Evolutionary conservation across 2,888 invertebrate genomes (phyloP).

Genomic region (Helleia helle): DNA sequence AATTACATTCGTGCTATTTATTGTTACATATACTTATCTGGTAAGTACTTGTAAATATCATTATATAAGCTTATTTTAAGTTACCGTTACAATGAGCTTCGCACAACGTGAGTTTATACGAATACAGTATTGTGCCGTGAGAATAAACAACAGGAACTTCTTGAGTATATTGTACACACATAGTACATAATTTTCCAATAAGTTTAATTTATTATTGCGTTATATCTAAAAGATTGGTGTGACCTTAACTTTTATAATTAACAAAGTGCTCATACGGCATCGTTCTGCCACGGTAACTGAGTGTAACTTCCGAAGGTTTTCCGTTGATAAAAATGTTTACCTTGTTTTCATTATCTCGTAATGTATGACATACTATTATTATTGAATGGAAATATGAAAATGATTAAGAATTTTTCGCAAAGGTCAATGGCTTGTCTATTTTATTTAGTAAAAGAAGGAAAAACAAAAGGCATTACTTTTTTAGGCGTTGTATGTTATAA

Average conservation of each 20-base stretch:
- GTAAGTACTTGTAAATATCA: conserved; percentile 27
- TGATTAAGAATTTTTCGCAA: background rate
- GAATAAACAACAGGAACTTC: background rate
- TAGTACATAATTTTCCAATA: too few species aligned
- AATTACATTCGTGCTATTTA: conserved; percentile 32
- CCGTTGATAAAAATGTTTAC: conserved; percentile 1
- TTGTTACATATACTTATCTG: conserved; percentile 34
- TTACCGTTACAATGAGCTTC: conserved; percentile 5
- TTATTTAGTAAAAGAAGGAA: background rate
- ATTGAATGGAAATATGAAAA: background rate
- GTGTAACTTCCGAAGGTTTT: conserved; percentile 13
- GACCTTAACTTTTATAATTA: too few species aligned
- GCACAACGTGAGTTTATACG: conserved; percentile 44
- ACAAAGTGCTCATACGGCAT: too few species aligned
- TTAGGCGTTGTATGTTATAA: too few species aligned
- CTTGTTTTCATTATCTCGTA: background rate
- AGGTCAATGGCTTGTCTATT: background rate
- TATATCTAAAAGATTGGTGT: too few species aligned
- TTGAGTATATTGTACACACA: too few species aligned
- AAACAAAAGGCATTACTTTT: too few species aligned
- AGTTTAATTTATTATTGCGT: too few species aligned
- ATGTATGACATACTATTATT: conserved; percentile 12
- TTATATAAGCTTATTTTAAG: background rate
- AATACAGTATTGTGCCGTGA: background rate
- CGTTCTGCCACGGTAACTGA: conserved; percentile 18